Conservation (phyloP, 2,797 vertebrate genomes). For the Phoxinus dragarum region DNA sequence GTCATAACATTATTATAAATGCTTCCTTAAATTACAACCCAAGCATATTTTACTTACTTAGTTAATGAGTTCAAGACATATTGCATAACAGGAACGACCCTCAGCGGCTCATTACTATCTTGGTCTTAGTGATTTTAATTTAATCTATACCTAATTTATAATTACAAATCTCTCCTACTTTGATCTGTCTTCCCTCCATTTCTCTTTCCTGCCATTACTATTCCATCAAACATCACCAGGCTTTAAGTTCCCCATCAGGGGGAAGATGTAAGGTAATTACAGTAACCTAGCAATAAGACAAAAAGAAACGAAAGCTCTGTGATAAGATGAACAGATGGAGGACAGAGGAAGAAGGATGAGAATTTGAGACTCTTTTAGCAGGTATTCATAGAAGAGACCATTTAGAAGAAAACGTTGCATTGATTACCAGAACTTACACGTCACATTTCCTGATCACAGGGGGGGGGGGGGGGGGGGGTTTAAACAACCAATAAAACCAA, state of each 20-base stretch:
- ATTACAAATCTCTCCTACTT: constrained; percentile 35
- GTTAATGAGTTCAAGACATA: no score
- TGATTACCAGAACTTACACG: background rate
- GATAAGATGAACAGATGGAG: constrained; percentile 44
- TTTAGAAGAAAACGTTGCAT: constrained; percentile 9
- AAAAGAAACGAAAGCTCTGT: background rate
- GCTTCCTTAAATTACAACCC: background rate
- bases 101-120: background rate
- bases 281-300: constrained; percentile 55
- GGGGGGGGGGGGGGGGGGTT: no score
- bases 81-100: background rate
- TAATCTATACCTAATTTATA: background rate
- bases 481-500: background rate
- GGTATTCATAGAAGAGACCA: constrained; percentile 8
- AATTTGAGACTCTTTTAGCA: constrained; percentile 10
- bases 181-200: constrained; percentile 19
- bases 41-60: background rate
- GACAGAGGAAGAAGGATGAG: constrained; percentile 25
- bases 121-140: background rate
- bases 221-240: constrained; percentile 17
- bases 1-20: background rate
- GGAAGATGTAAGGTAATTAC: constrained; percentile 33
- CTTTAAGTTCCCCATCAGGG: constrained; percentile 10
- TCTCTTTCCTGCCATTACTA: constrained; percentile 15
- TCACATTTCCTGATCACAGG: background rate